Base-by-base conservation (phyloP, 2,797 vertebrate genomes). In the Dermochelys coriacea region DNA sequence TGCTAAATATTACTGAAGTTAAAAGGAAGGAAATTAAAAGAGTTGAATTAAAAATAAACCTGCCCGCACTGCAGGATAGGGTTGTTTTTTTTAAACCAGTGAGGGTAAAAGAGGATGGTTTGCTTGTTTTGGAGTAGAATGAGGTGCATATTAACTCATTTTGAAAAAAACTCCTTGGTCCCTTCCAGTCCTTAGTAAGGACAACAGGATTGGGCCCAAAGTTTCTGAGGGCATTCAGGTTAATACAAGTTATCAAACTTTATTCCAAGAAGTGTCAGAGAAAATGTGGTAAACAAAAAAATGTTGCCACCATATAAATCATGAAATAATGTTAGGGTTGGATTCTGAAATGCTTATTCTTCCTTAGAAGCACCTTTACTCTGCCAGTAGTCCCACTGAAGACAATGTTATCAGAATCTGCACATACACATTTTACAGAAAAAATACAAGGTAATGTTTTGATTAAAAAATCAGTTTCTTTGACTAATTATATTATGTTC, bases 261-360 rank as follows among this genome's bases (percentile, higher is more conserved):
- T 37, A 31, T 84, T 80, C 25, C 80, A 81, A 85, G 4, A 25
- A 3, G 25, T 11, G 49, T 90, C 59, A 49, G 79, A 91, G 59
- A 95, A 91, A 87, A 34, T 14, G 57, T 41, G 59, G 51, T 78
- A 80, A 49, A 19, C 74, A 79, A 89, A 90, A 91, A 47, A 51
- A 91, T 86, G 90, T 14, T 31, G 71, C 8, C 45, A 86, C 90
- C 83, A 55, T 45, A 85, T 34, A 15, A 91, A 92, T 92, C 87
- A 80, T 81, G 25, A 96, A 96, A 71, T 55, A 93, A 87, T 85
- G 92, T 97, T 89, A 68, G 27, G 85, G 86, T 64, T 87, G 75
- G 4, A 15, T 94, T 86, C 89, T 83, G 41, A 85, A 86, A 93
- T 88, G 81, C 80, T 89, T 61, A 77, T 34, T 84, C 41, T 86